phyloP scores from a whole-genome alignment of 2,888 invertebrate species.

The Homarus gammarus region DNA sequence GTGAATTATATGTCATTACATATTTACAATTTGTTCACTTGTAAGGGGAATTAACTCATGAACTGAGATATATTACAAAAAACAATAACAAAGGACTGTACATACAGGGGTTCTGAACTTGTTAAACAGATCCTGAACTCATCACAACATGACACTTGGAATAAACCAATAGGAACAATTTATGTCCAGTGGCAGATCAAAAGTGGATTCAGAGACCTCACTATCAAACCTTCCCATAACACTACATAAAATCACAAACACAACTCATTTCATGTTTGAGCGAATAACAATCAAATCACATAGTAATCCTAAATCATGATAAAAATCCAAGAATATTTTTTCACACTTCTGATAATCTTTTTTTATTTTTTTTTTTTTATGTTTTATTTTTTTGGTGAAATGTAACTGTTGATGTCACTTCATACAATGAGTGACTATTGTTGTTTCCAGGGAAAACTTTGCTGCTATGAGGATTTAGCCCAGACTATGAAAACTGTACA shows the following conservation, averaged over 20 bases:
- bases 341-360: background rate
- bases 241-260: background rate
- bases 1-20: background rate
- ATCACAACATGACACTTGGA: background rate
- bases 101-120: background rate
- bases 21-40: constrained; percentile 4
- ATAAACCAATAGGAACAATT: constrained; percentile 5
- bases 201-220: background rate
- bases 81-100: background rate
- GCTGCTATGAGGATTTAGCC: background rate
- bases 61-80: background rate
- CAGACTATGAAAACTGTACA: background rate
- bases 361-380: background rate
- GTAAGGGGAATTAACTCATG: background rate
- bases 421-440: no score
- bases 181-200: background rate
- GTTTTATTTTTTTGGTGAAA: background rate
- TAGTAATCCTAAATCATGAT: background rate
- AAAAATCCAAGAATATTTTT: background rate
- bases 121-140: background rate
- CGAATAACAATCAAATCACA: background rate
- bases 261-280: background rate
- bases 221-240: background rate
- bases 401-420: no score
- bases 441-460: background rate